A percentile compares a stretch with the other conserved stretches of the same genome.
These are phyloP conservation scores for Musca vetustissima DNA, from an alignment of 1,140 invertebrate genomes.

Conservation along the genomic window DNA sequence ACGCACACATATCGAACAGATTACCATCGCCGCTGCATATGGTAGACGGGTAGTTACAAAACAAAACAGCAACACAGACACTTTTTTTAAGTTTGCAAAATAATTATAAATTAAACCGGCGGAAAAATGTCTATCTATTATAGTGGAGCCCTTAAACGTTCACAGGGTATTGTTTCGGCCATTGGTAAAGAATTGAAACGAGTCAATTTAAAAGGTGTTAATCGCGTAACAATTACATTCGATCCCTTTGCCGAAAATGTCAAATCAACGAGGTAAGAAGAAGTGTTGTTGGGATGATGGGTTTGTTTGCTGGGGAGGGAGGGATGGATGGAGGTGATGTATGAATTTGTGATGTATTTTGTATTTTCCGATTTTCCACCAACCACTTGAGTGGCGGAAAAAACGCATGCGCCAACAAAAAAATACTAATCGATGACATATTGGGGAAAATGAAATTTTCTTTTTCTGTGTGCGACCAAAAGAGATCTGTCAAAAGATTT, in stretches of 20 bases:
- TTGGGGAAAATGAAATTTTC: background rate
- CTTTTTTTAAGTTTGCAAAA: conserved; percentile 30
- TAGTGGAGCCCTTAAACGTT: conserved; percentile 65
- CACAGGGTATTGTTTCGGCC: conserved; percentile 66
- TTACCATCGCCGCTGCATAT: background rate
- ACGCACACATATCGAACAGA: too few relatives aligned
- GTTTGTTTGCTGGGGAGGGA: too few relatives aligned
- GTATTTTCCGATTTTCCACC: too few relatives aligned
- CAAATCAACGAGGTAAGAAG: conserved; percentile 67
- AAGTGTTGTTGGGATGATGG: background rate
- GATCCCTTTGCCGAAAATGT: conserved; percentile 79
- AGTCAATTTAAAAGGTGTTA: conserved; percentile 78
- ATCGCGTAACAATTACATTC: conserved; percentile 74
- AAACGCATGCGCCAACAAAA: conserved; percentile 4
- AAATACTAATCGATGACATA: conserved; percentile 13
- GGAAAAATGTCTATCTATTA: conserved; percentile 66
- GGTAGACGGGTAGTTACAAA: background rate
- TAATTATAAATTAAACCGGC: conserved; percentile 1
- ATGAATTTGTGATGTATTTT: too few relatives aligned
- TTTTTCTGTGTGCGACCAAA: conserved; percentile 1
- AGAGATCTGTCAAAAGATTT: background rate
- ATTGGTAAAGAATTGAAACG: conserved; percentile 68
- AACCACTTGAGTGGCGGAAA: background rate
- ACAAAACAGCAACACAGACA: conserved; percentile 16
- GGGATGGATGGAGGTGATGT: too few relatives aligned